phyloP scores from a whole-genome alignment of 1,140 invertebrate species.

The Bradysia coprophila region DNA sequence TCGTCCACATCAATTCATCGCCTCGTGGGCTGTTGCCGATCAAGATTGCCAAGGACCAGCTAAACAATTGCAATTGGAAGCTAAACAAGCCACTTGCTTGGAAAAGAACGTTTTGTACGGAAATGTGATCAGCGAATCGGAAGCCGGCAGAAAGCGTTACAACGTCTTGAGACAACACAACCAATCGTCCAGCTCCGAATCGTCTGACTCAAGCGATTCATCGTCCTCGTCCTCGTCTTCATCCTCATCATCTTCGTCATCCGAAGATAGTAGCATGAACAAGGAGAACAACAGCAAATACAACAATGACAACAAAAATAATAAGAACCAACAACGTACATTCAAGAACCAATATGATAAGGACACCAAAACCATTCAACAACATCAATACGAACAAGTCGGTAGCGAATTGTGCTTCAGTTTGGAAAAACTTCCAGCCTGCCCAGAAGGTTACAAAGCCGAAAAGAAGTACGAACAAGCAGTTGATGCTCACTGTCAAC shows the following conservation, averaged over 20 bases:
- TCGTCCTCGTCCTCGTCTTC: slow-evolving; percentile 4
- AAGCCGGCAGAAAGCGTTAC: slow-evolving; percentile 13
- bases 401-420: slow-evolving; percentile 33
- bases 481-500: slow-evolving; percentile 30
- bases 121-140: slow-evolving; percentile 26
- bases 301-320: not conserved
- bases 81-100: slow-evolving; percentile 23
- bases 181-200: slow-evolving; percentile 11
- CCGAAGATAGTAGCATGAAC: not conserved
- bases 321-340: not conserved
- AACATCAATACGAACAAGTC: slow-evolving; percentile 28
- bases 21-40: slow-evolving; percentile 30
- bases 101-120: slow-evolving; percentile 15
- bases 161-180: slow-evolving; percentile 15
- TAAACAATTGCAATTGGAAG: slow-evolving; percentile 18
- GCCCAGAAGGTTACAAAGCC: slow-evolving; percentile 23
- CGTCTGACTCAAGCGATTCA: slow-evolving; percentile 10
- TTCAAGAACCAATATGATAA: not conserved
- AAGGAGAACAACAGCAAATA: not conserved
- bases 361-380: slow-evolving; percentile 14
- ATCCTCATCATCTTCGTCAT: slow-evolving; percentile 3
- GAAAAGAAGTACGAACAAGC: slow-evolving; percentile 14
- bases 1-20: slow-evolving; percentile 29
- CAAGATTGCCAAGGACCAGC: slow-evolving; percentile 18
- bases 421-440: slow-evolving; percentile 25